Evolutionary conservation across 53 echinoderm and acorn worm species (phyloP).

Genomic region (Holothuria scabra): DNA sequence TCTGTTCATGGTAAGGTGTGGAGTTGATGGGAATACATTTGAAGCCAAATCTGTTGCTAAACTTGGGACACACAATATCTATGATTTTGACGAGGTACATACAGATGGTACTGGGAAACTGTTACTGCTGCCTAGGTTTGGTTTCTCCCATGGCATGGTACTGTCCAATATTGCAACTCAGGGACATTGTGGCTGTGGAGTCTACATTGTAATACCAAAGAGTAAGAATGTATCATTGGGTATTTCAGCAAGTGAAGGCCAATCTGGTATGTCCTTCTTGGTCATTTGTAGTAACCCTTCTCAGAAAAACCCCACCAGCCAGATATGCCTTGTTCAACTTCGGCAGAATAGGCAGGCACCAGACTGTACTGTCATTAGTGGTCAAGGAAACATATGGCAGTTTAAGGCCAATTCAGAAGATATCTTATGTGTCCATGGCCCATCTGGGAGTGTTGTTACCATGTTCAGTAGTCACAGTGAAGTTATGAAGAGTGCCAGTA

Average conservation of each 20-base stretch:
- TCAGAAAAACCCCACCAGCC: constrained; percentile 42
- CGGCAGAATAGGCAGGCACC: constrained; percentile 32
- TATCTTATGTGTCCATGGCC: constrained; percentile 59
- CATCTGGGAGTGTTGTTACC: constrained; percentile 66
- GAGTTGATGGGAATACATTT: constrained; percentile 75
- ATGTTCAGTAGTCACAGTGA: constrained; percentile 61
- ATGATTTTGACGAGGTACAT: constrained; percentile 62
- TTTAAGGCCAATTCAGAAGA: constrained; percentile 53
- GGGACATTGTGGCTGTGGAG: constrained; percentile 71
- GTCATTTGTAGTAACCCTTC: constrained; percentile 76
- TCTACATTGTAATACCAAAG: constrained; percentile 56
- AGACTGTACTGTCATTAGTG: background rate
- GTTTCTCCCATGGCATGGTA: constrained; percentile 58
- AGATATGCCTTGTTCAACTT: constrained; percentile 57
- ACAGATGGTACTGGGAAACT: constrained; percentile 65
- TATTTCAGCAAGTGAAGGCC: constrained; percentile 14
- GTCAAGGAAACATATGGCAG: constrained; percentile 48
- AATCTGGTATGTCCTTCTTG: constrained; percentile 51
- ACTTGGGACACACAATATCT: constrained; percentile 70
- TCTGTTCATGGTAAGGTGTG: constrained; percentile 72
- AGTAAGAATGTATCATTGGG: background rate
- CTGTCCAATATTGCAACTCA: constrained; percentile 66
- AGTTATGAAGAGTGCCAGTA: background rate
- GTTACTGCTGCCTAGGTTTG: constrained; percentile 62
- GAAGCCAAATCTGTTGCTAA: constrained; percentile 54